Percentiles rank a stretch among this genome's conserved stretches.
Conservation (phyloP, 2,113 vertebrate species). For the Labeo rohita region DNA sequence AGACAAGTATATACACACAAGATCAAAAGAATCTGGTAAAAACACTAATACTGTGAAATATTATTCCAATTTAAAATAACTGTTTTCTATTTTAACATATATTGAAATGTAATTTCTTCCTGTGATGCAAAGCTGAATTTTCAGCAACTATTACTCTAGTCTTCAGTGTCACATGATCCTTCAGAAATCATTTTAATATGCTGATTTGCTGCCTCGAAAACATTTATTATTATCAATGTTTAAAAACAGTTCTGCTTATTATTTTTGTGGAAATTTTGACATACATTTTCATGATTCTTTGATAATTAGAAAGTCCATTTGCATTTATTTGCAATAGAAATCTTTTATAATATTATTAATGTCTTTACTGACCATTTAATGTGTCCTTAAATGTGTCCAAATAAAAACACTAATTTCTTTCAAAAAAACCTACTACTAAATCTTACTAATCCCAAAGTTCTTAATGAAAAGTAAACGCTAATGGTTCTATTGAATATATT, state of each 20-base stretch:
- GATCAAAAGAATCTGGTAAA: too few relatives aligned
- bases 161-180: neutral
- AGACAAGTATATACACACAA: too few relatives aligned
- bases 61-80: too few relatives aligned
- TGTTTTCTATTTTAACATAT: too few relatives aligned
- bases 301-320: too few relatives aligned
- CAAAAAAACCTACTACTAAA: neutral
- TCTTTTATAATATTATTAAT: neutral
- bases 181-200: neutral
- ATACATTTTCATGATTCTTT: too few relatives aligned
- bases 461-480: neutral
- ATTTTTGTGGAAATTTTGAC: neutral
- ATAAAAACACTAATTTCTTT: neutral
- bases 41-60: too few relatives aligned
- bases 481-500: neutral
- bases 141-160: neutral
- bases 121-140: neutral
- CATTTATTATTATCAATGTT: neutral
- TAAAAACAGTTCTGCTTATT: neutral
- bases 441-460: neutral
- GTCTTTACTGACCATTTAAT: neutral
- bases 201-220: neutral
- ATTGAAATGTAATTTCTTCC: neutral
- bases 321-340: neutral
- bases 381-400: neutral